These are phyloP conservation scores for Ametastegia equiseti DNA, from an alignment of 2,888 invertebrate species.

Conservation along the genomic window DNA sequence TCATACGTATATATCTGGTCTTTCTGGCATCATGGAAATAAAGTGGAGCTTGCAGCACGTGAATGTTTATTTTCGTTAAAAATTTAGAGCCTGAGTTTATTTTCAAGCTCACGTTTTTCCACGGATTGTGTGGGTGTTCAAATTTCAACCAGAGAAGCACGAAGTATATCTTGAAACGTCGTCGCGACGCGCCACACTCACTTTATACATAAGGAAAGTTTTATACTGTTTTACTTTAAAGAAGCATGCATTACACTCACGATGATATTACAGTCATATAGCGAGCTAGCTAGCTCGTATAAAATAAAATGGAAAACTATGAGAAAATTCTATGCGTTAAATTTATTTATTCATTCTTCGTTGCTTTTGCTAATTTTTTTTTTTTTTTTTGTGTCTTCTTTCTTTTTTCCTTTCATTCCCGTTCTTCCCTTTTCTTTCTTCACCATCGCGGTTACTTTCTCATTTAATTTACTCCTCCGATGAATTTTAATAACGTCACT, in stretches of 20 bases:
- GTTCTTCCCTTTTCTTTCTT: neutral
- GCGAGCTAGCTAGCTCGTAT: neutral
- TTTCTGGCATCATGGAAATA: neutral
- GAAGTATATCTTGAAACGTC: slow-evolving; percentile 14
- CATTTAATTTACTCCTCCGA: slow-evolving; percentile 6
- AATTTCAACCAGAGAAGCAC: slow-evolving; percentile 2
- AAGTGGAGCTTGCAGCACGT: neutral
- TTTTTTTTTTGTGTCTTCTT: neutral
- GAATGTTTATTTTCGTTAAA: neutral
- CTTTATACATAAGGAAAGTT: slow-evolving; percentile 22
- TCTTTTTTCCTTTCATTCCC: too few relatives aligned
- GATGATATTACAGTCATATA: slow-evolving; percentile 30
- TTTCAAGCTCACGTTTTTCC: neutral
- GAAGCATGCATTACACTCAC: slow-evolving; percentile 33
- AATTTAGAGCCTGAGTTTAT: slow-evolving; percentile 6
- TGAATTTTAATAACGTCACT: slow-evolving; percentile 22
- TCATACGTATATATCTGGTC: neutral
- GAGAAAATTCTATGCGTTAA: slow-evolving; percentile 12
- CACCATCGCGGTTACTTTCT: neutral
- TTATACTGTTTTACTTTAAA: slow-evolving; percentile 33
- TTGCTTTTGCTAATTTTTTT: neutral
- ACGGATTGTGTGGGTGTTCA: neutral
- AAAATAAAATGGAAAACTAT: slow-evolving; percentile 20
- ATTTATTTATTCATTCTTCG: slow-evolving; percentile 4
- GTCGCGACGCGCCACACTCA: neutral